Evolutionary conservation across 2,888 invertebrate genomes (phyloP), one percentile per base, ranked within the genome.

Genomic region (Catocala sponsa): DNA sequence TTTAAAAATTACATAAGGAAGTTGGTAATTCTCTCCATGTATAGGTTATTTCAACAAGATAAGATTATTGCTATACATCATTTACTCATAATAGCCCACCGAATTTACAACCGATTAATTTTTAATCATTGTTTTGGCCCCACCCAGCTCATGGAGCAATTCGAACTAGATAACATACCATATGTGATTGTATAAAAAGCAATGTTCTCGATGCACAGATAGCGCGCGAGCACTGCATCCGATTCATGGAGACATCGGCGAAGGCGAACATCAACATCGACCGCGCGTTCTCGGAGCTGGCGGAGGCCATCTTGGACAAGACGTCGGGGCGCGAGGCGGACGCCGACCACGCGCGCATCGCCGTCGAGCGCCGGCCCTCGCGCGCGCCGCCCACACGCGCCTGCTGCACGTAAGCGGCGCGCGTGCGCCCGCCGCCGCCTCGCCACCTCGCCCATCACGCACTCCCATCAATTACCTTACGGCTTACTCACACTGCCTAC

Each of bases 191-290:
- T 38, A 9, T 11, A 32, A 1, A 4, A 4, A 15, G 42, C 9
- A 7, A 7, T 2, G 12, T 41, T 15, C 9, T n/a, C n/a, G 25
- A n/a, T 5, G 43, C 50, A 33, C 92, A 99, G 98, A 99, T 99
- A 95, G 99, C 98, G 47, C 96, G 97, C 83, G 99, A 99, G 95
- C 99, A 99, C 94, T 96, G 98, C 81, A 98, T 99, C 90, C 96
- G 98, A 75, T 99, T 99, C 95, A 98, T 99, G 97, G 99, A 99
- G 95, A 99, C 99, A 63, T 99, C 99, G 71, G 99, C 99, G 69
- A 99, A 99, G 95, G 97, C 98, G 61, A 98, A 99, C 93, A 98
- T 98, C 84, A 99, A 99, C 95, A 99, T 99, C 85, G 99, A 99
- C 88, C 96, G 97, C 87, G 99, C 99, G 64, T 99, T 99, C 95